These are phyloP conservation scores for Drosophila mayaguana DNA, from an alignment of 2,888 invertebrate genomes.

Conservation along the genomic window DNA sequence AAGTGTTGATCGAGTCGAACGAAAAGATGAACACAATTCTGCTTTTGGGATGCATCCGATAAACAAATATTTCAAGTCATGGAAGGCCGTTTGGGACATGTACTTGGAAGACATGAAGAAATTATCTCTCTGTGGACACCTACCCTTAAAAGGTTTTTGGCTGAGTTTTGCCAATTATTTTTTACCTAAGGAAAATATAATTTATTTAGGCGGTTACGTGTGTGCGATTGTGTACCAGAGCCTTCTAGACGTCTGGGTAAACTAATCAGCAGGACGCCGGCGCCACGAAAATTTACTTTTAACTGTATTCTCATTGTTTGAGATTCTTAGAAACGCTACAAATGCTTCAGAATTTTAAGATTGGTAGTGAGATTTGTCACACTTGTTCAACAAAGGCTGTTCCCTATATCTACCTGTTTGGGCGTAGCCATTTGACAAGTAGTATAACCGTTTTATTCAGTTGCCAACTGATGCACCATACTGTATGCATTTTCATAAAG, in stretches of 20 bases:
- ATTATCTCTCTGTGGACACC: slow-evolving; percentile 25
- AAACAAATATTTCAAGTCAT: neutral
- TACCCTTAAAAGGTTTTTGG: slow-evolving; percentile 11
- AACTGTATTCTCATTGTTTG: slow-evolving; percentile 46
- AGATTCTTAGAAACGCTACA: slow-evolving; percentile 57
- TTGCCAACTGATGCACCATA: neutral
- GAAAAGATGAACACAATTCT: slow-evolving; percentile 42
- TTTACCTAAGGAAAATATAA: slow-evolving; percentile 13
- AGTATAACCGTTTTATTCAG: neutral
- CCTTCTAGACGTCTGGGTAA: slow-evolving; percentile 34
- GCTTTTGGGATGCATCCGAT: slow-evolving; percentile 27
- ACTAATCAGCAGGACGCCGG: slow-evolving; percentile 71
- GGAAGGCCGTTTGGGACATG: neutral
- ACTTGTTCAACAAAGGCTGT: slow-evolving; percentile 46
- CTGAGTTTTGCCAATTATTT: slow-evolving; percentile 27
- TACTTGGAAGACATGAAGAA: neutral
- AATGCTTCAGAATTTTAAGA: slow-evolving; percentile 38
- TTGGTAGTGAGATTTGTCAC: slow-evolving; percentile 67
- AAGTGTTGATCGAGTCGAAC: slow-evolving; percentile 29
- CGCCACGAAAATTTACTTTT: slow-evolving; percentile 65
- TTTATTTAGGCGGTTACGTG: slow-evolving; percentile 62
- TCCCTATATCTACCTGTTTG: slow-evolving; percentile 15
- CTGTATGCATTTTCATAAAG: neutral
- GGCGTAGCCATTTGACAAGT: neutral
- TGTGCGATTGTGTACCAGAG: slow-evolving; percentile 48